Conservation (phyloP, 2,113 vertebrate species). For the Ochotona princeps region DNA sequence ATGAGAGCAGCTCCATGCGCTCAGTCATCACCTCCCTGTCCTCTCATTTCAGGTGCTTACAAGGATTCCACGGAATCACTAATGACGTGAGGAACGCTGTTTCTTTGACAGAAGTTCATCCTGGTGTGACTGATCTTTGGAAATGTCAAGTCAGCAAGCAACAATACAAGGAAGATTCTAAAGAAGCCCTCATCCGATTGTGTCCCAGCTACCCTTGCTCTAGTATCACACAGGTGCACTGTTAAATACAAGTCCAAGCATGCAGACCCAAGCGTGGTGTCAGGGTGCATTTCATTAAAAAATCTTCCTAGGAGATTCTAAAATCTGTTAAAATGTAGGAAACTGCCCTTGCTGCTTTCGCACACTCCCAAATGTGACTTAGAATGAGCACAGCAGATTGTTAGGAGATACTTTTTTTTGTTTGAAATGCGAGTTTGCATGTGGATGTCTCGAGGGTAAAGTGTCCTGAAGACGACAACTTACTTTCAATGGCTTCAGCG, state of each 20-base stretch:
- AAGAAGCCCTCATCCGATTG: background rate
- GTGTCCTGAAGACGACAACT: background rate
- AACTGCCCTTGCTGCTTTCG: background rate
- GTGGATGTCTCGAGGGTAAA: background rate
- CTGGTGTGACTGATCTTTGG: background rate
- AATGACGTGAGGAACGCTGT: background rate
- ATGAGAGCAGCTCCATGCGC: background rate
- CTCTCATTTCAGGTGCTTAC: constrained; percentile 3
- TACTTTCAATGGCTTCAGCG: background rate
- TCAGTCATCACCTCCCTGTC: background rate
- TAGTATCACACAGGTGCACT: background rate
- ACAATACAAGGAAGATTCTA: background rate
- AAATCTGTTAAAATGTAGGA: background rate
- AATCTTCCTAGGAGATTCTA: background rate
- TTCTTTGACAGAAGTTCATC: background rate
- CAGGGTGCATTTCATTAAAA: background rate
- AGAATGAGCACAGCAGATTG: background rate
- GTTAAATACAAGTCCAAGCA: background rate
- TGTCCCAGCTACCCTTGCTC: background rate
- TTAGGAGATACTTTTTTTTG: background rate
- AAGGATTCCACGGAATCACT: background rate
- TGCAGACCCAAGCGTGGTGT: background rate
- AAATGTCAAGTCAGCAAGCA: background rate
- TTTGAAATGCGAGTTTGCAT: background rate
- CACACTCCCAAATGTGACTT: background rate